A percentile compares a stretch with the other conserved stretches of the same genome.
phyloP scores from a whole-genome alignment of 2,113 vertebrate species.

The Cyanoramphus novaezelandiae region DNA sequence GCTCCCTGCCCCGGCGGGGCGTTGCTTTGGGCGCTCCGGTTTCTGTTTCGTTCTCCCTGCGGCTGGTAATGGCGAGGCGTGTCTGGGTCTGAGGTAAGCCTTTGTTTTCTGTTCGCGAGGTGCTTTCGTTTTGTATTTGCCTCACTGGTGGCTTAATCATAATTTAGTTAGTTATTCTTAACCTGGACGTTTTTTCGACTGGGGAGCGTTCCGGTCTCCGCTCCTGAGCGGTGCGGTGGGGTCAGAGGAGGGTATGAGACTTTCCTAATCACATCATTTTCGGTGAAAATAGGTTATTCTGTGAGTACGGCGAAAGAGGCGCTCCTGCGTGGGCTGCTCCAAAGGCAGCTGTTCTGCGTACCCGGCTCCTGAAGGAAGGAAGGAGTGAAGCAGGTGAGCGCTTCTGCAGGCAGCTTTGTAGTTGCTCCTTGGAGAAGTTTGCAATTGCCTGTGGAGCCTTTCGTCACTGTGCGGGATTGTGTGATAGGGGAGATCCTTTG shows the following conservation, averaged over 20 bases:
- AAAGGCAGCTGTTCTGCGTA: accelerated
- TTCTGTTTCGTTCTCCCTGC: not conserved
- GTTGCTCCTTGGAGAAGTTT: not conserved
- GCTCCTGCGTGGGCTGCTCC: accelerated
- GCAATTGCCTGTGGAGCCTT: not conserved
- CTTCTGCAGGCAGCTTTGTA: accelerated
- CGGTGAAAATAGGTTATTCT: not conserved
- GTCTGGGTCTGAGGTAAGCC: not conserved
- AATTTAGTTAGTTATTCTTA: too few relatives aligned
- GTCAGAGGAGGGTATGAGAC: not conserved
- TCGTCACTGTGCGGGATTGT: accelerated
- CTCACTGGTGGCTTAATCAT: accelerated
- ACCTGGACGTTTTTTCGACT: accelerated
- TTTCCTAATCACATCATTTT: not conserved
- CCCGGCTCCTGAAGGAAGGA: too few relatives aligned
- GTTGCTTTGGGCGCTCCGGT: not conserved
- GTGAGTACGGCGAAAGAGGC: not conserved
- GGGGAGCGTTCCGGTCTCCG: not conserved
- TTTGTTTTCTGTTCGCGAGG: not conserved
- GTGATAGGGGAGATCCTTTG: accelerated
- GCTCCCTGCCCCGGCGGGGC: not conserved
- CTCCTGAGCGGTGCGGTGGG: not conserved
- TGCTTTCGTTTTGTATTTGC: not conserved
- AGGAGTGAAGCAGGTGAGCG: not conserved
- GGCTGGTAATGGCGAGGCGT: not conserved